Base-by-base conservation (phyloP, 2,113 vertebrate genomes). In the Picathartes gymnocephalus region DNA sequence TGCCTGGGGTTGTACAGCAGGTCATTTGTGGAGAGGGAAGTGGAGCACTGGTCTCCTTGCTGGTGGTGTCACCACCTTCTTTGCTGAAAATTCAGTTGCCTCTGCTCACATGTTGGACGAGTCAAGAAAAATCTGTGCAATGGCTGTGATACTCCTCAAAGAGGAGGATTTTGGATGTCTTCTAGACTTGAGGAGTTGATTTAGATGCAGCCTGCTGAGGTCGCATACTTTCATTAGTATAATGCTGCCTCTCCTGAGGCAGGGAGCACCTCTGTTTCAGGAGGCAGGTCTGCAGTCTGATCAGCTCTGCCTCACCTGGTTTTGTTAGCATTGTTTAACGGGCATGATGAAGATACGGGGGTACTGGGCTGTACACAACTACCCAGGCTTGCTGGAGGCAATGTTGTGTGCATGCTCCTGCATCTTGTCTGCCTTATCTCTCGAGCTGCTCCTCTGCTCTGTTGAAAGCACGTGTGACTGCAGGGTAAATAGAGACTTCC, bases 301-400 rank as follows among this genome's bases (percentile, higher is more conserved):
- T 3, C 10, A 27, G 54, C 69, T 4, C 2, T 30, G 7, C 0
- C 1, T 68, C 35, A 31, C 5, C 3, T 12, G 5, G 31, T 16
- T 62, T 44, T 50, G 0, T 12, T 44, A 17, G 2, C 0, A 0
- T 7, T 35, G 14, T 70, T 71, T 45, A 19, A 33, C 6, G 15
- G 42, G 33, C 5, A 0, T 6, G 40, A 13, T 48, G 35, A 13
- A 57, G 72, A 1, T 44, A 0, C 0, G 9, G 7, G 3, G 13
- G 4, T 6, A 3, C 37, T 10, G 53, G 48, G 16, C 76, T 58
- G 22, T 4, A 6, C 37, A 14, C 1, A 22, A 2, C 21, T 23
- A 2, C 5, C 6, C 8, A 35, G 74, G 27, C 66, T 90, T 25
- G 15, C 50, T 72, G 58, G 40, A 60, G 57, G 68, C 56, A 33